Conservation (phyloP, 2,888 invertebrate species). For the Limnephilus rhombicus region DNA sequence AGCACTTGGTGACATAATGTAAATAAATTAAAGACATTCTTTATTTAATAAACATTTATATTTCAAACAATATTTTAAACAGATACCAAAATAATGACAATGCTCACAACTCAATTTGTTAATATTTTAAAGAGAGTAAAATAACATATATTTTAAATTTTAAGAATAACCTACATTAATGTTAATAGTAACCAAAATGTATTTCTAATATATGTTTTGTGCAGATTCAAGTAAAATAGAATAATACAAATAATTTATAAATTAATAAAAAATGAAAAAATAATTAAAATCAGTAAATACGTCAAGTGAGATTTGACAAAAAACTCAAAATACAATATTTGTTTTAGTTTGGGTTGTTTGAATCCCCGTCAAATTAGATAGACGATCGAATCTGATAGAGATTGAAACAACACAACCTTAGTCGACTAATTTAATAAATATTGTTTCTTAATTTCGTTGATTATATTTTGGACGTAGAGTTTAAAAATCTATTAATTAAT, state of each 20-base stretch:
- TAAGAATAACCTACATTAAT: slow-evolving; percentile 15
- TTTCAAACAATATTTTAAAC: slow-evolving; percentile 32
- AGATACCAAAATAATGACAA: slow-evolving; percentile 41
- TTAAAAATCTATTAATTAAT: too few species aligned
- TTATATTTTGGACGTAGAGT: not conserved
- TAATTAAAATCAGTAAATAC: not conserved
- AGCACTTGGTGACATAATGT: too few species aligned
- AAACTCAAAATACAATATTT: not conserved
- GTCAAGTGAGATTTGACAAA: not conserved
- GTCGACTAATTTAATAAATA: not conserved
- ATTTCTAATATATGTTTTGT: not conserved
- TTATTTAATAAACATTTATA: slow-evolving; percentile 33
- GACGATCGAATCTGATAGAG: not conserved
- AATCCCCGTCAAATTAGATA: not conserved
- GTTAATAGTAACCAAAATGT: slow-evolving; percentile 6
- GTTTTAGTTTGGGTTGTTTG: not conserved
- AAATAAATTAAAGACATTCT: not conserved
- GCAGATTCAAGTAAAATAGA: not conserved
- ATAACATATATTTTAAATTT: not conserved
- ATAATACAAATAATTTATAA: not conserved
- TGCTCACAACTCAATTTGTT: slow-evolving; percentile 53
- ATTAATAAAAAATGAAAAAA: not conserved
- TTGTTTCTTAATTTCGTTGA: not conserved
- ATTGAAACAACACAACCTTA: not conserved
- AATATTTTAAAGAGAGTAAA: slow-evolving; percentile 51